These are phyloP conservation scores for Oreochromis tanganicae DNA, from an alignment of 2,113 vertebrate genomes.

Conservation along the genomic window DNA sequence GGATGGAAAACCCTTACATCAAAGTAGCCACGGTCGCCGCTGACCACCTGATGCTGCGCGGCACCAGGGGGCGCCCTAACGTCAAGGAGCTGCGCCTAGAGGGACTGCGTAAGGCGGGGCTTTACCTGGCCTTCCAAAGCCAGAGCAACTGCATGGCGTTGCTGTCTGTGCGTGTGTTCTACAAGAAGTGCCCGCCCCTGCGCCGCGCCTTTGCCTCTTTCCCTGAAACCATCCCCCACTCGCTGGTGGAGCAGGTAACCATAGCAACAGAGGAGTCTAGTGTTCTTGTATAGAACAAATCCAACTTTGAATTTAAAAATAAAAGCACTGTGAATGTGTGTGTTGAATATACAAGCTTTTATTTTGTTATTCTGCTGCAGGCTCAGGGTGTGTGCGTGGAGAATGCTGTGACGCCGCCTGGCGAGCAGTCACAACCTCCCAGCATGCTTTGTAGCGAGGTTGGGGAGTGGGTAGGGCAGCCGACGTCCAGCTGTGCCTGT, in stretches of 20 bases:
- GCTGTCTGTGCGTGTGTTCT: slow-evolving; percentile 77
- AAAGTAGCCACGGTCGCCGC: slow-evolving; percentile 80
- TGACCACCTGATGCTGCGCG: slow-evolving; percentile 72
- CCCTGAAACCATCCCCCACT: slow-evolving; percentile 75
- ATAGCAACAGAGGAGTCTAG: background rate
- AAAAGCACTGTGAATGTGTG: background rate
- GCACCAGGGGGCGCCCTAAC: slow-evolving; percentile 64
- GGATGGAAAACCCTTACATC: slow-evolving; percentile 82
- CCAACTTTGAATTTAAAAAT: background rate
- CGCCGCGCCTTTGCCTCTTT: slow-evolving; percentile 74
- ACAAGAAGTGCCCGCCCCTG: slow-evolving; percentile 75
- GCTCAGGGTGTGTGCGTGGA: slow-evolving; percentile 78
- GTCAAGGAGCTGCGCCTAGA: slow-evolving; percentile 75
- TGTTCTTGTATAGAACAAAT: background rate
- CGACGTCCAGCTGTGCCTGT: slow-evolving; percentile 74
- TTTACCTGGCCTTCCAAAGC: slow-evolving; percentile 84
- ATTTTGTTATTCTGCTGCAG: background rate
- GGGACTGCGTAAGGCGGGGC: slow-evolving; percentile 66
- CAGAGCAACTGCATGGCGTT: slow-evolving; percentile 85
- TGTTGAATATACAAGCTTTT: background rate
- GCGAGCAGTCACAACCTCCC: slow-evolving; percentile 57
- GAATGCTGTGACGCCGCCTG: slow-evolving; percentile 58
- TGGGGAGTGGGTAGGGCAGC: slow-evolving; percentile 82
- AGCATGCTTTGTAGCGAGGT: slow-evolving; percentile 84
- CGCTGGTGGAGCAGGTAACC: slow-evolving; percentile 75